Percentiles rank a stretch among this genome's conserved stretches.
Evolutionary conservation across 1,140 invertebrate species (phyloP).

Genomic region (Drosophila arawakana): DNA sequence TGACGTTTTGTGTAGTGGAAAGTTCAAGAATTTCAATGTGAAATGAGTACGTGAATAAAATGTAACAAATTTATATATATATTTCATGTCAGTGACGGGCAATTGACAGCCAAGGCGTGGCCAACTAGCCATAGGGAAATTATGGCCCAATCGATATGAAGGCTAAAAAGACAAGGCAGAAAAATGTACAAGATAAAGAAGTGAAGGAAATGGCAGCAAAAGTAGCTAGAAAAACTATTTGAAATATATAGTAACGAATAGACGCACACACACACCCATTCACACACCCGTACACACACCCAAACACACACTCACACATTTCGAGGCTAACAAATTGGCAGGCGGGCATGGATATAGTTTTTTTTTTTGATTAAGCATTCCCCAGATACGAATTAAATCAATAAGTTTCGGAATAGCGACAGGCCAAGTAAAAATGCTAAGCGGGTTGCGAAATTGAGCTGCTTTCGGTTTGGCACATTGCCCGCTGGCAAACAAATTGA

Average conservation of each 20-base stretch:
- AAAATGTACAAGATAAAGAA: neutral
- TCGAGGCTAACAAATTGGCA: slow-evolving; percentile 51
- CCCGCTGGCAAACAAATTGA: slow-evolving; percentile 72
- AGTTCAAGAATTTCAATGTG: too few relatives aligned
- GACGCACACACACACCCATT: neutral
- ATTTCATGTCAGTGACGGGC: slow-evolving; percentile 20
- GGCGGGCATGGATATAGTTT: slow-evolving; percentile 16
- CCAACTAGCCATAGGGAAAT: slow-evolving; percentile 47
- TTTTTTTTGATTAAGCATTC: slow-evolving; percentile 80
- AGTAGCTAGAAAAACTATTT: slow-evolving; percentile 27
- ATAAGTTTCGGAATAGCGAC: slow-evolving; percentile 63
- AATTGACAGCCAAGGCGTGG: slow-evolving; percentile 35
- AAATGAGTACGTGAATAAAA: neutral
- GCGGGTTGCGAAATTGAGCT: slow-evolving; percentile 22
- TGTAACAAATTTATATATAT: slow-evolving; percentile 1
- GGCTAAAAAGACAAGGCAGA: slow-evolving; percentile 10
- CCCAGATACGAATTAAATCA: slow-evolving; percentile 81
- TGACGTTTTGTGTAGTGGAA: neutral
- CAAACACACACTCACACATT: slow-evolving; percentile 36
- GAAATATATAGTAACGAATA: slow-evolving; percentile 17
- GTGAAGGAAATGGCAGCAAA: neutral
- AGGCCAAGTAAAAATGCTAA: slow-evolving; percentile 43
- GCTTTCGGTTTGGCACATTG: slow-evolving; percentile 46
- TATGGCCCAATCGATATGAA: slow-evolving; percentile 47
- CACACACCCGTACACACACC: slow-evolving; percentile 21